Evolutionary conservation across 2,888 invertebrate species (phyloP).

Genomic region (Ferrisia virgata): DNA sequence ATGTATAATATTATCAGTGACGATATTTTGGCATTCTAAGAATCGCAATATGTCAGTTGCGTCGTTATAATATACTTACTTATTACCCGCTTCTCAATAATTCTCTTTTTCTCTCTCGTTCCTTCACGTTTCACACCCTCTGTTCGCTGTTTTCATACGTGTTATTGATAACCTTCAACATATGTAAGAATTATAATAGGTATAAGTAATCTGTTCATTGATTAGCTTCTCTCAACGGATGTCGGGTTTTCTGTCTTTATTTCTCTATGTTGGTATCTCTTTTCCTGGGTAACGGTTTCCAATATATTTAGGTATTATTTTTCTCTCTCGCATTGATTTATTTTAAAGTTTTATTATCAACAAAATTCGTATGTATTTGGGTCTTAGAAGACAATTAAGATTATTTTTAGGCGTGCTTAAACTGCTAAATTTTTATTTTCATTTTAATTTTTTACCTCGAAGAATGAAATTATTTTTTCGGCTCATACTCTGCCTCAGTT

Average conservation of each 20-base stretch:
- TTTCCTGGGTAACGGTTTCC: no score
- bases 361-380: no score
- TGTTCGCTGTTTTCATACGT: neutral
- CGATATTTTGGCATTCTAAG: slow-evolving; percentile 14
- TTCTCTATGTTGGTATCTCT: neutral
- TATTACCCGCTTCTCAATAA: neutral
- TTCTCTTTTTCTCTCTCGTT: neutral
- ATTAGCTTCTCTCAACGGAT: neutral
- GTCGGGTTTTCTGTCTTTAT: neutral
- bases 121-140: neutral
- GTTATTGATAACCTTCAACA: neutral
- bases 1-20: neutral
- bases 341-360: no score
- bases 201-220: neutral
- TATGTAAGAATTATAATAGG: no score
- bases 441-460: no score
- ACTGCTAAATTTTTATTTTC: no score
- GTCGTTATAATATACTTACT: neutral
- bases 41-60: neutral
- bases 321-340: no score
- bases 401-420: no score
- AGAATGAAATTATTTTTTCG: no score
- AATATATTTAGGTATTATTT: no score
- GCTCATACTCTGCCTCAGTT: no score
- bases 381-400: no score